Conservation (phyloP, 64 coral and sea anemone genomes). For the Astreopora myriophthalma region DNA sequence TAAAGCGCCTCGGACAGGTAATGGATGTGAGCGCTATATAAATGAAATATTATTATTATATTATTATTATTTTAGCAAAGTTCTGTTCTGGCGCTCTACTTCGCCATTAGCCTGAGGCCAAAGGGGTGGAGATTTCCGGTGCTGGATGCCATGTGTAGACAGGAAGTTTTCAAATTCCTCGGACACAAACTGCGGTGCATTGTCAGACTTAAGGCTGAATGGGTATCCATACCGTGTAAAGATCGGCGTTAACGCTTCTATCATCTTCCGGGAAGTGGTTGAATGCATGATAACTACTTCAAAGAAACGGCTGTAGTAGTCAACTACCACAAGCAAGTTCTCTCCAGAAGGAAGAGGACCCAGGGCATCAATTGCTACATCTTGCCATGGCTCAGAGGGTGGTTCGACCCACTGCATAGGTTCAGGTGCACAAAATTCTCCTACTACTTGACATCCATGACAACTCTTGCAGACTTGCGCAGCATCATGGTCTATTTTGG, state of each 20-base stretch:
- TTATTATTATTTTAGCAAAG: not conserved
- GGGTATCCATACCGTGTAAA: constrained; percentile 44
- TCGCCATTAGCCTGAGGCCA: constrained; percentile 5
- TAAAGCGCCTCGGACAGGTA: too few relatives aligned
- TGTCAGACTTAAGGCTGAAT: not conserved
- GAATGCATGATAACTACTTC: constrained; percentile 61
- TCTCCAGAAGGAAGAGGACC: constrained; percentile 57
- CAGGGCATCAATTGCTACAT: constrained; percentile 45
- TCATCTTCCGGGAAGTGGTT: constrained; percentile 28
- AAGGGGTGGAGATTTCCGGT: not conserved
- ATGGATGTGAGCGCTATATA: too few relatives aligned
- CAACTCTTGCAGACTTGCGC: constrained; percentile 20
- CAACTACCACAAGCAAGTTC: constrained; percentile 41
- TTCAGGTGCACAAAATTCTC: constrained; percentile 28
- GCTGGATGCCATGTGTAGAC: not conserved
- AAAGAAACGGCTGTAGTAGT: constrained; percentile 53
- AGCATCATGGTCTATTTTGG: too few relatives aligned
- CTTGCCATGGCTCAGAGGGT: constrained; percentile 50
- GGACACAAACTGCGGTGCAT: constrained; percentile 8
- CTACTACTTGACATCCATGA: constrained; percentile 64
- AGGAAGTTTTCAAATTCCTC: too few relatives aligned
- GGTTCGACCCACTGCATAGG: constrained; percentile 32
- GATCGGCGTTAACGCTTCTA: not conserved
- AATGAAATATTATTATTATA: too few relatives aligned
- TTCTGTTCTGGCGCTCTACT: not conserved